Conservation (phyloP, 2,888 invertebrate species). For the Molanna angustata region DNA sequence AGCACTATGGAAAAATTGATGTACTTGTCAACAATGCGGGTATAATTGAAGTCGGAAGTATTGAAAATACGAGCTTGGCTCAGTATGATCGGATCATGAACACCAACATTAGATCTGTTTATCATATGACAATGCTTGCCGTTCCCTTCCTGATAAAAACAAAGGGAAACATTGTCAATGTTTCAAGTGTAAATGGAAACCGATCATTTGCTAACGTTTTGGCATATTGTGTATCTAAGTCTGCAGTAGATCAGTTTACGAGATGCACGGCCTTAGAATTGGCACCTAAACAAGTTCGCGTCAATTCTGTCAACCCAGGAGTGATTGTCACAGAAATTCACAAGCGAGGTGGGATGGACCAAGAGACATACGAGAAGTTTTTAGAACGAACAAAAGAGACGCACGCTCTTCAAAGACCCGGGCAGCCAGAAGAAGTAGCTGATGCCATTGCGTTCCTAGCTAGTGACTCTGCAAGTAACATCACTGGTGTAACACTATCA, state of each 20-base stretch:
- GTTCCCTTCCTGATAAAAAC: conserved; percentile 49
- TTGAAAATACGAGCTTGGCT: conserved; percentile 52
- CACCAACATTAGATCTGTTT: conserved; percentile 48
- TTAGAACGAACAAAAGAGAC: conserved; percentile 62
- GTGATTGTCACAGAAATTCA: conserved; percentile 67
- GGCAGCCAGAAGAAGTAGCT: conserved; percentile 63
- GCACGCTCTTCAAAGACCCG: conserved; percentile 66
- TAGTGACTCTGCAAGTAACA: conserved; percentile 63
- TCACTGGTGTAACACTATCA: conserved; percentile 68
- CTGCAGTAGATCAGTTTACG: conserved; percentile 71
- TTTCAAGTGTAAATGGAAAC: conserved; percentile 61
- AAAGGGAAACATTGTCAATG: conserved; percentile 55
- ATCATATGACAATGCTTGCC: conserved; percentile 48
- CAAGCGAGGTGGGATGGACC: conserved; percentile 60
- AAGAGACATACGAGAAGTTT: conserved; percentile 59
- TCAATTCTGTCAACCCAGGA: conserved; percentile 69
- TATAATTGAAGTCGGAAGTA: conserved; percentile 48
- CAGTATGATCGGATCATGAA: conserved; percentile 55
- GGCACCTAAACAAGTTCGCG: conserved; percentile 54
- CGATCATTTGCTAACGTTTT: conserved; percentile 64
- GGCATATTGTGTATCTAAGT: conserved; percentile 68
- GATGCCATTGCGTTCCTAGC: conserved; percentile 69
- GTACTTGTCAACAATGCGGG: conserved; percentile 54
- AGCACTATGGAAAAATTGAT: conserved; percentile 41
- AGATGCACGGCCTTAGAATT: conserved; percentile 65